Evolutionary conservation across 2,797 vertebrate genomes (phyloP), one percentile per base, ranked within the genome.

Genomic region (Cynopterus sphinx): DNA sequence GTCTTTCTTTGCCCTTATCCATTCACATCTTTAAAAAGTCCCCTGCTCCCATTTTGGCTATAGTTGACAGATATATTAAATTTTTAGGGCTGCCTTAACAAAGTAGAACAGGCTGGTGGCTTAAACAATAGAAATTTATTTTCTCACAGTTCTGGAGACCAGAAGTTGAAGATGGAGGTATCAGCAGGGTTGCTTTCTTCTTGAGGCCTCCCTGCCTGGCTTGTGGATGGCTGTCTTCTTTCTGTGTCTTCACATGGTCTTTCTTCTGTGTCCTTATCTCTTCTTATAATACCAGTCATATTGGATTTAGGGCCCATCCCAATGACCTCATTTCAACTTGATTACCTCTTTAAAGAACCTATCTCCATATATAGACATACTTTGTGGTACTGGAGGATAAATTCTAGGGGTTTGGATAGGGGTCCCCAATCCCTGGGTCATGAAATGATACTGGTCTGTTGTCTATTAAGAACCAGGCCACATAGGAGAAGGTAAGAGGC

Each of bases 61-160:
- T 10, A 28, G 9, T 2, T 57, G 51, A 63, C 61, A 63, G 67
- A 19, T 63, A 2, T 10, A 31, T 4, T 13, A 3, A 2, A 51
- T 75, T 74, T 65, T 28, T 22, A 43, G 70, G n/a, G 21, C 19
- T 6, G 6, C 49, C 53, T 8, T 67, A 82, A 63, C 39, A 57
- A 59, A 79, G 74, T 4, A 43, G 33, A 43, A 33, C n/a, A 63
- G 70, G 22, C 39, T 2, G 21, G 53, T 57, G 59, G n/a, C 51
- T 94, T 81, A 57, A 49, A 96, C 8, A 85, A 49, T 49, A 81
- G 53, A 82, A 46, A 49, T 74, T 85, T 41, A 71, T 93, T 78
- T 61, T 67, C 70, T 77, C 67, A 55, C 9, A 2, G 12, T 36
- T 33, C 26, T 63, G 19, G 68, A 70, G 26, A 49, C 65, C 9